Base-by-base conservation (phyloP, 2,797 vertebrate genomes). In the Sebastes umbrosus region DNA sequence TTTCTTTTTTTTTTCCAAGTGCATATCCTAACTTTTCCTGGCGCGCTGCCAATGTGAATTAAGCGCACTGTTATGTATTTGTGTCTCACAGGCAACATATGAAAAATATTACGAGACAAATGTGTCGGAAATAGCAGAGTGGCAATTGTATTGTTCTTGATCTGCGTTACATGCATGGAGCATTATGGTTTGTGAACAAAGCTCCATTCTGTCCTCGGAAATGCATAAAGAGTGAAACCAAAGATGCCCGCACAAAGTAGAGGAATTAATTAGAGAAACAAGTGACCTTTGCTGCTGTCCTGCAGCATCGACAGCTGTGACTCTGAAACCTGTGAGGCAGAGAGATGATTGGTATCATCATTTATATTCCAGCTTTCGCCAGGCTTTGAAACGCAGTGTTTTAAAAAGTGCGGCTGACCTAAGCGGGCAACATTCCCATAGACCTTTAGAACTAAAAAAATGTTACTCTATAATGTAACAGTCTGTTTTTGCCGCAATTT, bases 191-290 rank as follows among this genome's bases (percentile, higher is more conserved):
- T 76, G 58, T 16, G 69, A 89, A 82, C 75, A 87, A 83, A 85
- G 76, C 76, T 63, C n/a, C 6, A 2, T 66, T 73, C 60, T 85
- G 65, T 77, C 80, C 77, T 82, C 70, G 20, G 63, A 85, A 83
- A 85, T 67, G 64, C 31, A 8, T 14, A 52, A 58, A 80, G 68
- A 80, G 55, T 72, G 54, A 82, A 88, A 88, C 60, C 77, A 82
- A 83, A 87, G 83, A 89, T 50, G 71, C 24, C 54, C 16, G 25
- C 68, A 64, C 82, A 78, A 84, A 88, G 73, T 94, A 46, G 82
- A 83, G 88, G 95, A 93, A 92, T 93, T 92, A 88, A 92, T 93
- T 93, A 91, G 77, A 82, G 84, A 86, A 90, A 85, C 80, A 87
- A 87, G 82, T 89, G 94, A 93, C 92, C 90, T 92, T 92, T 84